Evolutionary conservation across 35 echinoderm and acorn worm genomes (phyloP).

Genomic region (Diadema setosum): DNA sequence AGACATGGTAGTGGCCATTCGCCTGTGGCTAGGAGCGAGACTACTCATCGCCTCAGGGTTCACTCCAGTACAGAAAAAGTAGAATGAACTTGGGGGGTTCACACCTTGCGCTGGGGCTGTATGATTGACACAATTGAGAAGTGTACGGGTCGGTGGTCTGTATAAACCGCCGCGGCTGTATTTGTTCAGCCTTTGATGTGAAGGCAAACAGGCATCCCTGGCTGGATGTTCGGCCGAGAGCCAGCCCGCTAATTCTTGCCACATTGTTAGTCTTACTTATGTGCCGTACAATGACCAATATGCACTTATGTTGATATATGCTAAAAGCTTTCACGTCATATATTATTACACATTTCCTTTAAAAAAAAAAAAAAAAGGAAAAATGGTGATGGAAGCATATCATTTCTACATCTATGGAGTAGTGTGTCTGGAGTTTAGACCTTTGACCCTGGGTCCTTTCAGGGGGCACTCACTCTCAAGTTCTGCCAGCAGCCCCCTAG

Average conservation of each 20-base stretch:
- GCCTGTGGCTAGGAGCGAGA: too few species aligned
- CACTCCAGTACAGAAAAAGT: constrained; percentile 37
- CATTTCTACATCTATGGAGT: too few species aligned
- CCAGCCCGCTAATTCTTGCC: constrained; percentile 37
- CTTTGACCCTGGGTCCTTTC: too few species aligned
- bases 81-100: constrained; percentile 30
- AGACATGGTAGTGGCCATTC: too few species aligned
- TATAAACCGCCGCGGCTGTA: constrained; percentile 59
- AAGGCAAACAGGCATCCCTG: constrained; percentile 35
- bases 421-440: too few species aligned
- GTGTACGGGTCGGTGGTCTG: constrained; percentile 27
- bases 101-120: constrained; percentile 16
- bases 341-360: background rate
- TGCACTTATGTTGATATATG: constrained; percentile 51
- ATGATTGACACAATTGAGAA: constrained; percentile 52
- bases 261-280: constrained; percentile 56
- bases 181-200: constrained; percentile 54
- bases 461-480: too few species aligned
- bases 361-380: background rate
- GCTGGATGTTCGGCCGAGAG: background rate
- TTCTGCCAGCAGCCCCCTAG: too few species aligned
- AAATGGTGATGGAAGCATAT: too few species aligned
- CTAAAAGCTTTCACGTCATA: constrained; percentile 64
- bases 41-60: constrained; percentile 16
- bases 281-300: constrained; percentile 54